Evolutionary conservation across 1,140 invertebrate species (phyloP), one percentile per base, ranked within the genome.

Genomic region (Hyposmocoma kahamanoa): DNA sequence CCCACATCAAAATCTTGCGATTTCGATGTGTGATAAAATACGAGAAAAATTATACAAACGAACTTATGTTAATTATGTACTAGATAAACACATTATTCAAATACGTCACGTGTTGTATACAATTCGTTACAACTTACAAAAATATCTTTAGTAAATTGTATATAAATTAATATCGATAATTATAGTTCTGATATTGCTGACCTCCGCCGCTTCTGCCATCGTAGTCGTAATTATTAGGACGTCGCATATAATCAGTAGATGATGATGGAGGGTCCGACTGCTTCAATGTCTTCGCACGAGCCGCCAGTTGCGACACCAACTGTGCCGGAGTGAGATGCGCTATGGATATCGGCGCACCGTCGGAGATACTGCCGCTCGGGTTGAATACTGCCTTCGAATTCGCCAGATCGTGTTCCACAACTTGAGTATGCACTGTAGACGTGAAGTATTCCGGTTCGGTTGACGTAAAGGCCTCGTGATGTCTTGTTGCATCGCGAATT

Each of bases 301-400:
- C 82, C 15, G 78, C 79, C 20, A 85, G 55, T 45, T 84, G 82
- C 0, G 79, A 84, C 42, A 85, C 82, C 20, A 85, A 52, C 53
- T 85, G 82, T 26, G 82, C 82, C 15, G 80, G 79, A 9, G 82
- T 85, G 34, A 85, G 64, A 44, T 85, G 82, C 9, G 78, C 72
- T 21, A 85, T 79, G 1, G 82, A 85, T 13, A 85, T 76, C 0
- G 72, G 63, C 32, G 68, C 71, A 28, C 68, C 59, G 15, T 67
- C 67, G 1, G 58, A 47, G 18, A 62, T 49, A 47, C 74, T 69
- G 6, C 79, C 82, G 15, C 58, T 72, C 0, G 79, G 71, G 26
- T 74, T 80, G 53, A 83, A 85, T 24, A 83, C 55, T 24, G 76
- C 45, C 42, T 79, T 79, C 9, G 78, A 83, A 56, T 47, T 83